Evolutionary conservation across 2,797 vertebrate genomes (phyloP).

Genomic region (Lates japonicus): DNA sequence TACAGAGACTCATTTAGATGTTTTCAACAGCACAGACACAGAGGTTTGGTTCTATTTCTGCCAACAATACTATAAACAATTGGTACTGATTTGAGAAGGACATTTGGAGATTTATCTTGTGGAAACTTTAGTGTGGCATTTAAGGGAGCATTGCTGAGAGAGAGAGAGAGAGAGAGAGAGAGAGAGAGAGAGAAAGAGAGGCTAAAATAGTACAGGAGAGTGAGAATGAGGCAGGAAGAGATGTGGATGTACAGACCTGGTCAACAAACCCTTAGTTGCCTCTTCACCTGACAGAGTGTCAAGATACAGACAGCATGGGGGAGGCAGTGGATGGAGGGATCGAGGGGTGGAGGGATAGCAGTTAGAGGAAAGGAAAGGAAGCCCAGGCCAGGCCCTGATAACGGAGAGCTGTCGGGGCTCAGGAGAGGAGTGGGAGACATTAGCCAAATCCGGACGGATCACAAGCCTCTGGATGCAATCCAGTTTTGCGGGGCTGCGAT

Average conservation of each 20-base stretch:
- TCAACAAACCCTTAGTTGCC: constrained; percentile 78
- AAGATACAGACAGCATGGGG: constrained; percentile 79
- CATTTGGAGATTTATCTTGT: constrained; percentile 49
- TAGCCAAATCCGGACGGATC: constrained; percentile 85
- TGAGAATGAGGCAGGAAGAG: constrained; percentile 36
- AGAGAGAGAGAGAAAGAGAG: neutral
- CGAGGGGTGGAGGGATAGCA: constrained; percentile 73
- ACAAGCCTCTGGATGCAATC: constrained; percentile 85
- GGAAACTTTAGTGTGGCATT: constrained; percentile 48
- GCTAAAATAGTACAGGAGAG: constrained; percentile 38
- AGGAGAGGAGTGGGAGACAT: constrained; percentile 81
- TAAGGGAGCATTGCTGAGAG: constrained; percentile 27
- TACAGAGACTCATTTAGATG: constrained; percentile 57
- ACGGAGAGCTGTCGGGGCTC: constrained; percentile 76
- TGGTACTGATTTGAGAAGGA: constrained; percentile 42
- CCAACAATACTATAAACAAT: constrained; percentile 56
- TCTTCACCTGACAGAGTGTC: constrained; percentile 84
- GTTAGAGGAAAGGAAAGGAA: constrained; percentile 79
- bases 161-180: constrained; percentile 1
- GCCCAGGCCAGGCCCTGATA: constrained; percentile 77
- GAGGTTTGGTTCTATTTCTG: constrained; percentile 52
- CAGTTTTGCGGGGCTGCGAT: constrained; percentile 85
- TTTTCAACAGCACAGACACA: constrained; percentile 60
- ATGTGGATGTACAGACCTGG: constrained; percentile 68
- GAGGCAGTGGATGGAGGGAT: constrained; percentile 74